phyloP scores from a whole-genome alignment of 53 echinoderm and acorn worm species.

The Holothuria scabra region DNA sequence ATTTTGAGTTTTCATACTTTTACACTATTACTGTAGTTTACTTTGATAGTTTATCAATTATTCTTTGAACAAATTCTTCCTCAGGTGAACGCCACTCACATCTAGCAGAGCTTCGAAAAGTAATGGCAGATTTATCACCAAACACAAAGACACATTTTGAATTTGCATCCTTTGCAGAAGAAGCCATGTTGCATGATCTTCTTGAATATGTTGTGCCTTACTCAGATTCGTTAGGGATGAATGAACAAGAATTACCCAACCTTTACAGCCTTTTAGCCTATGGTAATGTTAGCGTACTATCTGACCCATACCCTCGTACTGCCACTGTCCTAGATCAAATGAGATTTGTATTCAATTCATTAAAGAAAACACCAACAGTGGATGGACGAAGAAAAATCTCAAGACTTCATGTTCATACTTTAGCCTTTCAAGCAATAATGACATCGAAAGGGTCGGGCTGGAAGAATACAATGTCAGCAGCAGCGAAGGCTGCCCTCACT shows the following conservation, averaged over 20 bases:
- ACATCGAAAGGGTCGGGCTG: constrained; percentile 76
- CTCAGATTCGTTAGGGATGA: constrained; percentile 91
- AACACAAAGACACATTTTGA: constrained; percentile 88
- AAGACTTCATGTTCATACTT: constrained; percentile 88
- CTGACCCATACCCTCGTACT: constrained; percentile 88
- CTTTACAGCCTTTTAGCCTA: constrained; percentile 82
- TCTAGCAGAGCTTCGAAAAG: constrained; percentile 49
- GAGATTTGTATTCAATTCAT: constrained; percentile 73
- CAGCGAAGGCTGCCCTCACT: constrained; percentile 92
- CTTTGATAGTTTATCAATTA: no score
- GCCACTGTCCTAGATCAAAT: constrained; percentile 94
- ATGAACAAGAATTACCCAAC: constrained; percentile 96
- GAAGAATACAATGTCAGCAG: constrained; percentile 95
- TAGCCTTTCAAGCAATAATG: constrained; percentile 97
- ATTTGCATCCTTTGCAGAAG: constrained; percentile 95
- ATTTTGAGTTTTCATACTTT: no score
- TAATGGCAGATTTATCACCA: constrained; percentile 64
- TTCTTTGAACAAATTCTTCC: no score
- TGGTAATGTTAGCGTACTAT: constrained; percentile 82
- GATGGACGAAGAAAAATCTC: constrained; percentile 59
- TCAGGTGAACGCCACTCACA: constrained; percentile 73
- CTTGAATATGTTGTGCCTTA: constrained; percentile 76
- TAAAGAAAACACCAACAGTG: constrained; percentile 44
- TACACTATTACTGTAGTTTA: no score
- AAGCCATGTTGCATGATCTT: constrained; percentile 70